Percentiles rank a stretch among this genome's conserved stretches.
Evolutionary conservation across 1,140 invertebrate genomes (phyloP).

Genomic region (Coenobita brevimanus): DNA sequence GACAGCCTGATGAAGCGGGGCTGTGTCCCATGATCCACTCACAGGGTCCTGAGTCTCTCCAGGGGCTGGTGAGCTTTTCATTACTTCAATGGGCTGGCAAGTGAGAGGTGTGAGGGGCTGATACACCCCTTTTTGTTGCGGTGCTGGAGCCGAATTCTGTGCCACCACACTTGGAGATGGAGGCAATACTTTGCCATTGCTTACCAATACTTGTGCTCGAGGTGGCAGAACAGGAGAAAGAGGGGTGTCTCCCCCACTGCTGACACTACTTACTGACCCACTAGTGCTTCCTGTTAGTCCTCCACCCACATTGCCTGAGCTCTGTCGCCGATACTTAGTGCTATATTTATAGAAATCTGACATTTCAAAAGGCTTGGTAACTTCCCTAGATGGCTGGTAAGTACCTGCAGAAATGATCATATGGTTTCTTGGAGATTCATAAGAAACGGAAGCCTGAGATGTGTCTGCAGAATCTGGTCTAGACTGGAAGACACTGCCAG

Average conservation of each 20-base stretch:
- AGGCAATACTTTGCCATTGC: constrained; percentile 55
- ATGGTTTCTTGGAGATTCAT: constrained; percentile 72
- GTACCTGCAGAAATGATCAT: constrained; percentile 89
- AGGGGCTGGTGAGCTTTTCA: constrained; percentile 50
- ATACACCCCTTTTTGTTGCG: constrained; percentile 75
- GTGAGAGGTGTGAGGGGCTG: constrained; percentile 75
- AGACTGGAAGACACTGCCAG: constrained; percentile 55
- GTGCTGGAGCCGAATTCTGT: constrained; percentile 68
- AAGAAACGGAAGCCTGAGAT: constrained; percentile 47
- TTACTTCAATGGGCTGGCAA: constrained; percentile 73
- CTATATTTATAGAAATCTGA: constrained; percentile 98
- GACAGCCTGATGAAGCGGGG: constrained; percentile 67
- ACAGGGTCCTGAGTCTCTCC: constrained; percentile 52
- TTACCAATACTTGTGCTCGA: constrained; percentile 62
- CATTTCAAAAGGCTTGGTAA: constrained; percentile 97
- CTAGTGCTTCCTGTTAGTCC: constrained; percentile 52
- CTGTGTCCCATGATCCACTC: constrained; percentile 58
- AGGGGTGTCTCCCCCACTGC: constrained; percentile 61
- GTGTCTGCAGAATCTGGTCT: constrained; percentile 53
- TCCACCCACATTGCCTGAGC: constrained; percentile 59
- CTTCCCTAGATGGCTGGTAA: constrained; percentile 93
- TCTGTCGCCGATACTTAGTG: constrained; percentile 86
- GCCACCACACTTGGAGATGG: constrained; percentile 66
- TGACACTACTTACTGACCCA: constrained; percentile 63
- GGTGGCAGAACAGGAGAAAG: constrained; percentile 66